Evolutionary conservation across 1,140 invertebrate genomes (phyloP).

Genomic region (Aphaenogaster ashmeadi): DNA sequence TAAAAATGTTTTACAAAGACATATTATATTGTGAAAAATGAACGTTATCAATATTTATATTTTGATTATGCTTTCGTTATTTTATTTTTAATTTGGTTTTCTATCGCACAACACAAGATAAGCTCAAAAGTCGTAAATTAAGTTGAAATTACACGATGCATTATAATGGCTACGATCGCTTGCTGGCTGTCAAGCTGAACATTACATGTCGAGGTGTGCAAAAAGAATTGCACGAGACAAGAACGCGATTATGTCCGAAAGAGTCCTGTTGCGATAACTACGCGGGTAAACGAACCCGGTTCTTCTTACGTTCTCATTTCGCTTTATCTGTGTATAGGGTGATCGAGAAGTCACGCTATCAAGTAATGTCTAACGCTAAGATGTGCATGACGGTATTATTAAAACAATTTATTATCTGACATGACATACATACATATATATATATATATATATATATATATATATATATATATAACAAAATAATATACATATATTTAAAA

Average conservation of each 20-base stretch:
- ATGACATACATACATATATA: neutral
- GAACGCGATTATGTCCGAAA: conserved; percentile 73
- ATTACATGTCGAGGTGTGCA: conserved; percentile 51
- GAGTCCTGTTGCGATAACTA: conserved; percentile 76
- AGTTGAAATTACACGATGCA: conserved; percentile 6
- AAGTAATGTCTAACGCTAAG: neutral
- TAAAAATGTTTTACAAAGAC: neutral
- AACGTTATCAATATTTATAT: neutral
- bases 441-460: conserved; percentile 27
- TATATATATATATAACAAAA: neutral
- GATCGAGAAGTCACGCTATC: conserved; percentile 50
- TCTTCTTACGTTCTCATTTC: conserved; percentile 67
- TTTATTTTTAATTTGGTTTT: neutral
- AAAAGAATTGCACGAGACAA: conserved; percentile 75
- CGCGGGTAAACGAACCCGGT: conserved; percentile 75
- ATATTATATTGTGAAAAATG: neutral
- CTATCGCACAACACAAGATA: neutral
- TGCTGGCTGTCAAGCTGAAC: conserved; percentile 57
- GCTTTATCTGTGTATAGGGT: conserved; percentile 58
- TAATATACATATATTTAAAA: neutral
- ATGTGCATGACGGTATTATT: neutral
- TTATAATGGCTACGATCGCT: conserved; percentile 38
- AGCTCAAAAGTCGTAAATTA: neutral
- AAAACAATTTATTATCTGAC: conserved; percentile 6
- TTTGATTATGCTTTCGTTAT: neutral